Base-by-base conservation (phyloP, 1,140 invertebrate genomes). In the Oscheius sp. region DNA sequence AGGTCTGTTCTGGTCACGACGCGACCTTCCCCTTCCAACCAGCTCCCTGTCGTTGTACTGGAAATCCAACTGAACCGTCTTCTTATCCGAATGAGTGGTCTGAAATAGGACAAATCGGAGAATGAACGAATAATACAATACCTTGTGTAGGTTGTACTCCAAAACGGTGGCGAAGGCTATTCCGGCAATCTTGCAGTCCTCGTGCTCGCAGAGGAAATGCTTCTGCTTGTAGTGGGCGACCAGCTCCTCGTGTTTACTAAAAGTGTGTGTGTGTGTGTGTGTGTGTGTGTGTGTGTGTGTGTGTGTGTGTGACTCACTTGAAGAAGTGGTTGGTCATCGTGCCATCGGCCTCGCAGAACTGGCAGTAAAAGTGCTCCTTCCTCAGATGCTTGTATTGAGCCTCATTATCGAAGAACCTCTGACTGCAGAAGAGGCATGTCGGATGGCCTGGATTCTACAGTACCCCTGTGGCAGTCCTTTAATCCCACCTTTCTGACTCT, bases 341-440 rank as follows among this genome's bases (percentile, higher is more conserved):
- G 4, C 79, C 79, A 55, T 82, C 78, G 10, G 68, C 46, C 20
- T 81, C 81, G 62, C 80, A 81, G 58, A 81, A 78, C 58, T 81
- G 81, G 31, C 80, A 81, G 70, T 80, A 81, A 46, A 78, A 81
- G 65, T 81, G 80, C 13, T 81, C 76, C 62, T 80, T 76, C 2
- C 80, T 61, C 13, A 81, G 52, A 77, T 81, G 80, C 2, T 74
- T 68, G 62, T 82, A 81, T 28, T 78, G 75, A 23, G 73, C 77
- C 23, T 81, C 80, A n/a, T 76, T 73, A 63, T 81, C 80, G 28
- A 79, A 81, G 52, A 81, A 81, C 2, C 82, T 73, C 42, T 82
- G 52, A 2, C 78, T 74, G 61, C 80, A 81, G 65, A 83, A 81
- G 0, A 82, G 66, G 46, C 80, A 80, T 10, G 62, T 66, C 4